Percentiles rank a stretch among this genome's conserved stretches.
phyloP scores from a whole-genome alignment of 1,140 invertebrate species.

The Pectinophora gossypiella region DNA sequence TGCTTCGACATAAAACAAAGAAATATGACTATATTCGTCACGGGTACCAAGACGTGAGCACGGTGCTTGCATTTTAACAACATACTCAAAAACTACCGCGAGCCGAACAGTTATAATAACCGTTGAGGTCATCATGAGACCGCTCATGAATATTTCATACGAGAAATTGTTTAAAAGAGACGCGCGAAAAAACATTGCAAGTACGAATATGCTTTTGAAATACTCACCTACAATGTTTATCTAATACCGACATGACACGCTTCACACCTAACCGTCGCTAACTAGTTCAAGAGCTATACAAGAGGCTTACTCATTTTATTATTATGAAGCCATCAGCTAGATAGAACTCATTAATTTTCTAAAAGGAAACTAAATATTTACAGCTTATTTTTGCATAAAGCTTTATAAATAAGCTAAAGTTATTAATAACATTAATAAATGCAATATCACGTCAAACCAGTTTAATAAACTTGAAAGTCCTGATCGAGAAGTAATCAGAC shows the following conservation, averaged over 20 bases:
- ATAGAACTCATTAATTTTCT: too few relatives aligned
- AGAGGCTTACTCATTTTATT: too few relatives aligned
- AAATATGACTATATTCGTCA: conserved; percentile 4
- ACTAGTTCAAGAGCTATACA: too few relatives aligned
- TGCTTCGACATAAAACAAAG: too few relatives aligned
- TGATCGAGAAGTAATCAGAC: too few relatives aligned
- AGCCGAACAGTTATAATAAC: conserved; percentile 31
- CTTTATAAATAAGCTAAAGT: too few relatives aligned
- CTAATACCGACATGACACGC: not conserved
- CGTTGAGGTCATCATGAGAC: conserved; percentile 31
- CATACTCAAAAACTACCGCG: not conserved
- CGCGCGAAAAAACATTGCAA: conserved; percentile 7
- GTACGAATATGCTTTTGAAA: conserved; percentile 10
- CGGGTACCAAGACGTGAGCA: conserved; percentile 3
- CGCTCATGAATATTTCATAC: conserved; percentile 32
- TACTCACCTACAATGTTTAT: conserved; percentile 2
- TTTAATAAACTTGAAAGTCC: too few relatives aligned
- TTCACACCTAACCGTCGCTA: not conserved
- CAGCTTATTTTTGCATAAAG: too few relatives aligned
- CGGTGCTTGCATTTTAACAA: conserved; percentile 15
- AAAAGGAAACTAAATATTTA: too few relatives aligned
- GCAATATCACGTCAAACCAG: too few relatives aligned
- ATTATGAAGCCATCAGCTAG: too few relatives aligned
- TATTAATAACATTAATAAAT: too few relatives aligned
- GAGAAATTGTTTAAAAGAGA: conserved; percentile 19